phyloP scores from a whole-genome alignment of 2,888 invertebrate genomes.

The Tenthredo notha region DNA sequence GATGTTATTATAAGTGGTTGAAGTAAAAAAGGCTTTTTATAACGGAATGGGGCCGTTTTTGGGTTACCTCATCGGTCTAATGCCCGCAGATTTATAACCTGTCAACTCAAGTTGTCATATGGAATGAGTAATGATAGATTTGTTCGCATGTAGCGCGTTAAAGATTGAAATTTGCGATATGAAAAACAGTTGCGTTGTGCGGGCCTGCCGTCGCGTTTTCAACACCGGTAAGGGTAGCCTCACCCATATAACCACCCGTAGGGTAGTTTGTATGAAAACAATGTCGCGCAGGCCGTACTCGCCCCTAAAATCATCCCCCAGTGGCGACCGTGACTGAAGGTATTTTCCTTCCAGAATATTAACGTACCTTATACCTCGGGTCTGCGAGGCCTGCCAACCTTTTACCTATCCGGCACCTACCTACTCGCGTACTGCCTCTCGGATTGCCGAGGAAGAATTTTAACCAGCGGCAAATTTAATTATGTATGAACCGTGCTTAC shows the following conservation, averaged over 20 bases:
- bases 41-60: not conserved
- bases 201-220: not conserved
- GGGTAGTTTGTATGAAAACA: constrained; percentile 64
- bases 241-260: constrained; percentile 35
- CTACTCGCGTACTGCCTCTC: constrained; percentile 19
- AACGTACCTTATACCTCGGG: constrained; percentile 24
- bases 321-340: constrained; percentile 48
- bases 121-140: constrained; percentile 71
- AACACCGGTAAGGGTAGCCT: not conserved
- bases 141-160: constrained; percentile 62
- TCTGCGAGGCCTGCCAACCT: not conserved
- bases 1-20: not conserved
- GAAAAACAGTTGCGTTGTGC: constrained; percentile 58
- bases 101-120: constrained; percentile 64
- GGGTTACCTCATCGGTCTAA: constrained; percentile 36
- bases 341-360: constrained; percentile 49
- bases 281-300: constrained; percentile 58
- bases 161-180: constrained; percentile 65
- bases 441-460: constrained; percentile 39
- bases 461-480: constrained; percentile 54
- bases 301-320: constrained; percentile 50
- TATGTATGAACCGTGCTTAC: constrained; percentile 48
- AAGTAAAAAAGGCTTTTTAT: not conserved
- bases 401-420: constrained; percentile 45
- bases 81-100: constrained; percentile 67